A percentile compares a stretch with the other conserved stretches of the same genome.
Conservation (phyloP, 2,888 invertebrate species). For the Tenthredo scrophulariae region DNA sequence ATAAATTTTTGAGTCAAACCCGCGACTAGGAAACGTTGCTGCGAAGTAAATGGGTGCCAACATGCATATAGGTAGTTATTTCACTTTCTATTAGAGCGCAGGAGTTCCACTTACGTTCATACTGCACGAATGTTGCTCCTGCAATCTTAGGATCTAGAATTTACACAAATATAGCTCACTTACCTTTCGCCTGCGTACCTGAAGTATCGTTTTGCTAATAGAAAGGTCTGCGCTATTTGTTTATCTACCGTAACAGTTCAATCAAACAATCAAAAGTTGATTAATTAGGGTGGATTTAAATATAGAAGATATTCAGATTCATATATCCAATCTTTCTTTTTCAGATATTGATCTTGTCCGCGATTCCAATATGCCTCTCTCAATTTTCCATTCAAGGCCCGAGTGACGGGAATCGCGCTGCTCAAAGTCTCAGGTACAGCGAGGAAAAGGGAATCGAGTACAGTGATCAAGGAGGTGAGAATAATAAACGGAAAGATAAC, state of each 20-base stretch:
- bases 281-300: background rate
- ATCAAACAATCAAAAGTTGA: background rate
- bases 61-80: slow-evolving; percentile 56
- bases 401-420: slow-evolving; percentile 73
- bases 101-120: slow-evolving; percentile 52
- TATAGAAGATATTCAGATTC: background rate
- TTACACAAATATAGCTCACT: slow-evolving; percentile 26
- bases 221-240: slow-evolving; percentile 18
- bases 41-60: slow-evolving; percentile 3
- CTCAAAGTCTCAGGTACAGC: slow-evolving; percentile 74
- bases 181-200: slow-evolving; percentile 33
- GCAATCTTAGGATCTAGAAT: slow-evolving; percentile 21
- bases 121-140: slow-evolving; percentile 33
- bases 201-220: slow-evolving; percentile 7
- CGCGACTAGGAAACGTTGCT: background rate
- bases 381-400: slow-evolving; percentile 75
- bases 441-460: slow-evolving; percentile 74
- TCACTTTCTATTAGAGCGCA: slow-evolving; percentile 70
- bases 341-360: slow-evolving; percentile 69
- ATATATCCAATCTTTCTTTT: background rate
- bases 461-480: slow-evolving; percentile 71
- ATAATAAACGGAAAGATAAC: slow-evolving; percentile 49
- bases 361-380: slow-evolving; percentile 71
- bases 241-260: slow-evolving; percentile 3
- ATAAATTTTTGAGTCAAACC: background rate